Percentiles rank a stretch among this genome's conserved stretches.
Evolutionary conservation across 1,140 invertebrate genomes (phyloP).

Genomic region (Penaeus vannamei): DNA sequence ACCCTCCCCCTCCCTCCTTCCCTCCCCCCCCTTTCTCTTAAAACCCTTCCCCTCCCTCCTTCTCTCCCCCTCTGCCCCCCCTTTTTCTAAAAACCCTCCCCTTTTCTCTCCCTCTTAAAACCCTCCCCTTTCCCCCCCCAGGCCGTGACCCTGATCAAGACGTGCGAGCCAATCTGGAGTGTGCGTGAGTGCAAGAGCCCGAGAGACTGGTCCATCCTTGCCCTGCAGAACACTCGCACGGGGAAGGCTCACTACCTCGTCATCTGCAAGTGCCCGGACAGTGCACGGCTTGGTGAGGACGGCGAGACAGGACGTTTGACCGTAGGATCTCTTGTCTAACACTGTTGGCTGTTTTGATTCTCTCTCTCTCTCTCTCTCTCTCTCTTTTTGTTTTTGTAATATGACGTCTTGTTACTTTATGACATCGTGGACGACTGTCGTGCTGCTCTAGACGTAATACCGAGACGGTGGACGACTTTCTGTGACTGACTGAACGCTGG

Average conservation of each 20-base stretch:
- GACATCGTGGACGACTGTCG: too few relatives aligned
- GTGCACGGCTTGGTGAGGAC: constrained; percentile 83
- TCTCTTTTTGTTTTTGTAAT: not conserved
- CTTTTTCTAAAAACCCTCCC: too few relatives aligned
- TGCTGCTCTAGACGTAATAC: too few relatives aligned
- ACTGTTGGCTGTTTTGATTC: not conserved
- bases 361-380: constrained; percentile 17
- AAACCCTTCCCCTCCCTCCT: too few relatives aligned
- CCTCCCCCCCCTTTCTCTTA: too few relatives aligned
- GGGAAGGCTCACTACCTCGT: constrained; percentile 95
- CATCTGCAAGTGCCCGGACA: constrained; percentile 90
- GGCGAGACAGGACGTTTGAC: not conserved
- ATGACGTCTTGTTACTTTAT: too few relatives aligned
- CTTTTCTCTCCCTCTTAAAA: too few relatives aligned
- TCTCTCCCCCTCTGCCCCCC: too few relatives aligned
- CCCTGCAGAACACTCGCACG: constrained; percentile 90
- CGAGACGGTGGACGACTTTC: too few relatives aligned
- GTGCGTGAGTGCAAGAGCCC: constrained; percentile 90
- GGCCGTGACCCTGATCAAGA: constrained; percentile 91
- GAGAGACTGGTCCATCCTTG: constrained; percentile 91
- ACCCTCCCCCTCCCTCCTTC: too few relatives aligned
- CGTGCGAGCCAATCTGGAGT: constrained; percentile 90
- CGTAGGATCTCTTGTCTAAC: not conserved
- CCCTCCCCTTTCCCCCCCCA: constrained; percentile 71
- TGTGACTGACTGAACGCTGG: too few relatives aligned